Evolutionary conservation across 2,797 vertebrate genomes (phyloP).

Genomic region (Hydrolagus colliei): DNA sequence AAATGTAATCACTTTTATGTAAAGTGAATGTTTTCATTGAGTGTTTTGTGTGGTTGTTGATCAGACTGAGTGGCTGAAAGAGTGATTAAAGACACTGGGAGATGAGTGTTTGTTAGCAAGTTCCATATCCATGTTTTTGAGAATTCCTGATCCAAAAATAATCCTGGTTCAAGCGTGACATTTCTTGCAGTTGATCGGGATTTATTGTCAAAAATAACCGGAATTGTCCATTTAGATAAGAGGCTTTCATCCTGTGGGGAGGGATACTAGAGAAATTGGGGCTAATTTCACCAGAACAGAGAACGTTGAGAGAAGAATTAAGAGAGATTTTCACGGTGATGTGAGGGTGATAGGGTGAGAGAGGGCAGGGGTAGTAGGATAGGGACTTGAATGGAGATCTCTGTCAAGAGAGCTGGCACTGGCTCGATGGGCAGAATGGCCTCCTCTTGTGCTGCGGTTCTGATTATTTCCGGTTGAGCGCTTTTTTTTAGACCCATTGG

Average conservation of each 20-base stretch:
- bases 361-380: too few species aligned
- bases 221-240: not conserved
- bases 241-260: not conserved
- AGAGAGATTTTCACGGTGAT: not conserved
- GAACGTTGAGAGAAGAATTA: not conserved
- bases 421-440: too few species aligned
- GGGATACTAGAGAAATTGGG: not conserved
- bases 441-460: too few species aligned
- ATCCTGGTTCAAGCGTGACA: conserved; percentile 1
- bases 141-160: not conserved
- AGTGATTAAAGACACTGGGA: not conserved
- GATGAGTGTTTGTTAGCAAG: not conserved
- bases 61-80: conserved; percentile 10
- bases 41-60: too few species aligned
- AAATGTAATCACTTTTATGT: conserved; percentile 6
- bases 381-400: too few species aligned
- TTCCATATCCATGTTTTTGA: not conserved
- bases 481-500: too few species aligned
- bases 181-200: not conserved
- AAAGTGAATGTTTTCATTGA: conserved; percentile 10
- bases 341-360: not conserved
- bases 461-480: too few species aligned
- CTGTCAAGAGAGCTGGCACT: too few species aligned
- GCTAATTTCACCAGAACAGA: not conserved
- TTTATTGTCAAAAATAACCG: too few species aligned